Evolutionary conservation across 1,140 invertebrate species (phyloP).

Genomic region (Bombus vancouverensis): DNA sequence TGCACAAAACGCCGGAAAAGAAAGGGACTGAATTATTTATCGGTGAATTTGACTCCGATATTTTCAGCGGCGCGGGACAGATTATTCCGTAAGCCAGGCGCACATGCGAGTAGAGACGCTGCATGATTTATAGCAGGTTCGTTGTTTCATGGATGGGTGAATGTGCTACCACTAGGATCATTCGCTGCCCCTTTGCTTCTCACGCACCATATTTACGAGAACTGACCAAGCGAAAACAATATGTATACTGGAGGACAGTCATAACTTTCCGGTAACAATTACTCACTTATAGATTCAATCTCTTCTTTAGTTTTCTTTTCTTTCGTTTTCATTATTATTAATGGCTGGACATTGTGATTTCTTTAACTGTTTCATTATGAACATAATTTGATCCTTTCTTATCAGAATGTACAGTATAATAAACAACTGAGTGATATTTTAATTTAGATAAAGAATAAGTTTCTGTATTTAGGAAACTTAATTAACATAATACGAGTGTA

Average conservation of each 20-base stretch:
- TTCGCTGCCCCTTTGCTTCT: constrained; percentile 14
- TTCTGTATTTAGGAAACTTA: too few species aligned
- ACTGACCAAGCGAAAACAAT: background rate
- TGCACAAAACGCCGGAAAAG: constrained; percentile 1
- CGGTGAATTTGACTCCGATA: constrained; percentile 38
- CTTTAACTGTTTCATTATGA: too few species aligned
- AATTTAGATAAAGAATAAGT: too few species aligned
- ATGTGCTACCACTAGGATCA: background rate
- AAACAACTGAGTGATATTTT: too few species aligned
- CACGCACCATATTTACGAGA: constrained; percentile 9
- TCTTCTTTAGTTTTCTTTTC: background rate
- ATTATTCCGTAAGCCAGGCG: constrained; percentile 29
- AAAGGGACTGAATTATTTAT: constrained; percentile 48
- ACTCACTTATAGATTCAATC: background rate
- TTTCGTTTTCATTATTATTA: background rate
- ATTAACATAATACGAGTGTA: too few species aligned
- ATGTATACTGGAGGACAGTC: background rate
- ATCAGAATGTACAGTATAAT: too few species aligned
- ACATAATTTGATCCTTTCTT: too few species aligned
- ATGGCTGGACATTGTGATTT: too few species aligned
- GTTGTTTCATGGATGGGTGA: constrained; percentile 38
- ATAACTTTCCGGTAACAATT: background rate
- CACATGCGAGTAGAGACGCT: background rate
- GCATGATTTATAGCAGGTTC: constrained; percentile 32
- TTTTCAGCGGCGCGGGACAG: constrained; percentile 11